Percentiles rank a stretch among this genome's conserved stretches.
phyloP scores from a whole-genome alignment of 1,140 invertebrate genomes.

The Pogonomyrmex barbatus region DNA sequence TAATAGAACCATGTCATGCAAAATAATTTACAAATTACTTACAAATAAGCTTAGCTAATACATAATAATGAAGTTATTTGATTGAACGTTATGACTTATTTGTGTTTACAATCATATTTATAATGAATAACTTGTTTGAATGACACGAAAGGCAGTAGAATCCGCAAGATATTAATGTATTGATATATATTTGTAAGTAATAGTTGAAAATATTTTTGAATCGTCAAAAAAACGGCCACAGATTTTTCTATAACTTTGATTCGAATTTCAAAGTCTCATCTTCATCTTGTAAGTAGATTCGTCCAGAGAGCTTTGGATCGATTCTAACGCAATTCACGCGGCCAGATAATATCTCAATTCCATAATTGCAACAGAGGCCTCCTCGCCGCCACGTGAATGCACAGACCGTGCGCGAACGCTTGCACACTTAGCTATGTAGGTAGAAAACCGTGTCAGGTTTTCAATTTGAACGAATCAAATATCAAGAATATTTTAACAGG shows the following conservation, averaged over 20 bases:
- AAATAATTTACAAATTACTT: constrained; percentile 8
- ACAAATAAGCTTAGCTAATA: constrained; percentile 7
- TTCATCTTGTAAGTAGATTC: constrained; percentile 51
- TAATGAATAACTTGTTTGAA: background rate
- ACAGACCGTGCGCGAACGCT: background rate
- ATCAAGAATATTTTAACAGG: too few relatives aligned
- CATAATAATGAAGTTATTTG: background rate
- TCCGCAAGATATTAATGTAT: background rate
- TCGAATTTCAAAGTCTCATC: background rate
- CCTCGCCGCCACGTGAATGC: constrained; percentile 20
- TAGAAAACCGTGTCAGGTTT: background rate
- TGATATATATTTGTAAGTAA: background rate
- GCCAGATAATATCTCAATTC: constrained; percentile 75
- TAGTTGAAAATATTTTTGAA: background rate
- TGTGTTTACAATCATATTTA: background rate
- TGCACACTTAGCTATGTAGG: background rate
- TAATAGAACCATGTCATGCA: background rate
- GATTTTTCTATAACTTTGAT: background rate
- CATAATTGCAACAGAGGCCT: constrained; percentile 70
- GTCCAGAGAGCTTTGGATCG: constrained; percentile 57
- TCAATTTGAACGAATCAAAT: too few relatives aligned
- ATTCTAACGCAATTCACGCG: constrained; percentile 64
- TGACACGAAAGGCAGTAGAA: background rate
- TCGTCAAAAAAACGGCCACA: background rate
- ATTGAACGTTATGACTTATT: background rate